Percentiles rank a stretch among this genome's conserved stretches.
Evolutionary conservation across 2,888 invertebrate genomes (phyloP).

Genomic region (Caenorhabditis sp.): DNA sequence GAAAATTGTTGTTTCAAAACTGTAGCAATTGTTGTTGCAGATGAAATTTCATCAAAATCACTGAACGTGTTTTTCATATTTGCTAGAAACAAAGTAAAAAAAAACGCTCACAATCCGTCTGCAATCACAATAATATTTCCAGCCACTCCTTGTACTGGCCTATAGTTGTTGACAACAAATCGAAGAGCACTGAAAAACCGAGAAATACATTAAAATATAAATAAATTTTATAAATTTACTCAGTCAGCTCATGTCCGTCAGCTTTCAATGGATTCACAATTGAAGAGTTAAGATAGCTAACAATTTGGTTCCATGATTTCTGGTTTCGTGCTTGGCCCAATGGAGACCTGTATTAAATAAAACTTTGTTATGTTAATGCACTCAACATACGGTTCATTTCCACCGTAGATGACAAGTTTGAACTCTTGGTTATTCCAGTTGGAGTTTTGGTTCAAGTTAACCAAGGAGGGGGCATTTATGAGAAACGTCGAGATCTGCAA

Average conservation of each 20-base stretch:
- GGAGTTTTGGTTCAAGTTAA: slow-evolving; percentile 11
- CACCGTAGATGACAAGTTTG: slow-evolving; percentile 49
- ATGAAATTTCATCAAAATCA: slow-evolving; percentile 18
- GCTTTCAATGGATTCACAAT: slow-evolving; percentile 35
- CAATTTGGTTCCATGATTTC: slow-evolving; percentile 17
- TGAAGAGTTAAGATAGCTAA: slow-evolving; percentile 26
- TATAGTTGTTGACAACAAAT: slow-evolving; percentile 41
- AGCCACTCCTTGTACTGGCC: slow-evolving; percentile 24
- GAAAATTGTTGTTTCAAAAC: slow-evolving; percentile 32
- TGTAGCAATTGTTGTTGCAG: slow-evolving; percentile 1
- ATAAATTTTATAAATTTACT: slow-evolving; percentile 14
- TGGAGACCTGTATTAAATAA: slow-evolving; percentile 19
- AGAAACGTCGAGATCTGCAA: slow-evolving; percentile 22
- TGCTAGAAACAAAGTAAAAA: too few relatives aligned
- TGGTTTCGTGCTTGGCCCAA: slow-evolving; percentile 37
- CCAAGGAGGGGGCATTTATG: slow-evolving; percentile 3
- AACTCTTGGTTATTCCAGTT: slow-evolving; percentile 43
- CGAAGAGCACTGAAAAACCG: slow-evolving; percentile 44
- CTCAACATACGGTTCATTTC: slow-evolving; percentile 43
- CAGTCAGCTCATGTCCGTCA: slow-evolving; percentile 38
- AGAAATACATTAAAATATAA: neutral
- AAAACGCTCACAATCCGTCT: slow-evolving; percentile 57
- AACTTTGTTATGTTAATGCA: neutral
- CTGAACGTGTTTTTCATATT: slow-evolving; percentile 19
- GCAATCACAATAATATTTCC: slow-evolving; percentile 44